Percentiles rank a stretch among this genome's conserved stretches.
phyloP scores from a whole-genome alignment of 2,888 invertebrate species.

The Dolichomitus sp. region DNA sequence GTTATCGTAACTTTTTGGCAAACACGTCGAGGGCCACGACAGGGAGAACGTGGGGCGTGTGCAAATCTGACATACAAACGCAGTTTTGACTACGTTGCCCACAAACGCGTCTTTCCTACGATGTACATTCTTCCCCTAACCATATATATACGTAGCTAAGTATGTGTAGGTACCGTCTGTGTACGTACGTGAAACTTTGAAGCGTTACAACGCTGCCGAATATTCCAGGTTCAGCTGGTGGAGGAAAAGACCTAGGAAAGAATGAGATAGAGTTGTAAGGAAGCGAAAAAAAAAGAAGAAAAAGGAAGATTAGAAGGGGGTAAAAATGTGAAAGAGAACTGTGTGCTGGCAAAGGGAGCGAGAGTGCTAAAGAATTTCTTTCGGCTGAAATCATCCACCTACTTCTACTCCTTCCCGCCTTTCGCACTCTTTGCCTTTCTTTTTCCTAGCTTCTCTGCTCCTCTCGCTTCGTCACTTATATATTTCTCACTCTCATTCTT shows the following conservation, averaged over 20 bases:
- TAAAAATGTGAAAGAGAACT: slow-evolving; percentile 32
- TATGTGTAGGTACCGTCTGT: neutral
- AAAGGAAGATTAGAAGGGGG: slow-evolving; percentile 11
- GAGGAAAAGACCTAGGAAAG: slow-evolving; percentile 16
- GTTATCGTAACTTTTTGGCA: slow-evolving; percentile 41
- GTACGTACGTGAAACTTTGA: slow-evolving; percentile 11
- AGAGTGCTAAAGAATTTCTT: slow-evolving; percentile 29
- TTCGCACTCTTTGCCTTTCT: slow-evolving; percentile 26
- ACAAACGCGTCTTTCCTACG: slow-evolving; percentile 18
- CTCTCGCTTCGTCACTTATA: slow-evolving; percentile 32
- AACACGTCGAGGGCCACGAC: slow-evolving; percentile 27
- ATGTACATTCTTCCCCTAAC: neutral
- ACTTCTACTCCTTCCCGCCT: slow-evolving; percentile 30
- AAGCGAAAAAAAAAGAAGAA: neutral
- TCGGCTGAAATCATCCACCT: slow-evolving; percentile 28
- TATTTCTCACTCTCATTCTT: slow-evolving; percentile 25
- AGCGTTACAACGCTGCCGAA: slow-evolving; percentile 23
- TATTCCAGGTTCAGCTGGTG: slow-evolving; percentile 25
- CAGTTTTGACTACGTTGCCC: slow-evolving; percentile 16
- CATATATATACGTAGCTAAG: neutral
- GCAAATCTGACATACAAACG: slow-evolving; percentile 30
- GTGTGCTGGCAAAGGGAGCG: slow-evolving; percentile 1
- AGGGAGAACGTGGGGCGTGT: slow-evolving; percentile 25
- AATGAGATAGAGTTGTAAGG: slow-evolving; percentile 7
- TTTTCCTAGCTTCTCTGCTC: slow-evolving; percentile 27